These are phyloP conservation scores for Papilio aristodemus DNA, from an alignment of 1,140 invertebrate genomes.

Conservation along the genomic window DNA sequence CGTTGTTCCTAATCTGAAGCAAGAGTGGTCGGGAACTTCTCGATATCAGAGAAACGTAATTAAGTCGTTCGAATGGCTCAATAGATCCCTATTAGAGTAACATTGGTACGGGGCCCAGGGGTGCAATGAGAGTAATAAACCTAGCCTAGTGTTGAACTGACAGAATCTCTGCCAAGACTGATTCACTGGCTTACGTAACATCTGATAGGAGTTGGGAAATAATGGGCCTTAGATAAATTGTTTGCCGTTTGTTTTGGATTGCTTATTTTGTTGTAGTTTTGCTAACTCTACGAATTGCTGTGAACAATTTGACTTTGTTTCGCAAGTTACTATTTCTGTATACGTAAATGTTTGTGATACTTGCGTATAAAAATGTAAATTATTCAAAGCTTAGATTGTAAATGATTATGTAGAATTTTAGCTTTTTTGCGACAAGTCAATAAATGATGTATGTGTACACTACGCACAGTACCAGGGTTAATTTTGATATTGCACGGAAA, in stretches of 20 bases:
- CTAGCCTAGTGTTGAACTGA: slow-evolving; percentile 35
- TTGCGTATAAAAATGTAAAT: background rate
- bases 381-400: background rate
- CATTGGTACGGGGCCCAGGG: slow-evolving; percentile 42
- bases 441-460: no score
- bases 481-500: no score
- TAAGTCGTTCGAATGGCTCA: slow-evolving; percentile 41
- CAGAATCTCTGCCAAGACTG: slow-evolving; percentile 32
- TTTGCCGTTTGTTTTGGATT: slow-evolving; percentile 23
- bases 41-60: slow-evolving; percentile 46
- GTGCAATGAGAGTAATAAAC: slow-evolving; percentile 36
- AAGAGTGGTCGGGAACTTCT: slow-evolving; percentile 29
- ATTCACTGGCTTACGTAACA: slow-evolving; percentile 27
- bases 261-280: slow-evolving; percentile 21
- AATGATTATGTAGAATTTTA: no score
- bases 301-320: slow-evolving; percentile 6
- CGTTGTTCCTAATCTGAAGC: background rate
- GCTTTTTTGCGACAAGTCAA: no score
- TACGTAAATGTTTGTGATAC: background rate
- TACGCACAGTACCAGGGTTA: no score
- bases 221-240: slow-evolving; percentile 25
- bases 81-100: slow-evolving; percentile 52
- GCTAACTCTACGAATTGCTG: slow-evolving; percentile 12
- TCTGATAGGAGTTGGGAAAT: slow-evolving; percentile 32
- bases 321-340: background rate